These are phyloP conservation scores for Sycophaga agraensis DNA, from an alignment of 1,140 invertebrate genomes.

Conservation along the genomic window DNA sequence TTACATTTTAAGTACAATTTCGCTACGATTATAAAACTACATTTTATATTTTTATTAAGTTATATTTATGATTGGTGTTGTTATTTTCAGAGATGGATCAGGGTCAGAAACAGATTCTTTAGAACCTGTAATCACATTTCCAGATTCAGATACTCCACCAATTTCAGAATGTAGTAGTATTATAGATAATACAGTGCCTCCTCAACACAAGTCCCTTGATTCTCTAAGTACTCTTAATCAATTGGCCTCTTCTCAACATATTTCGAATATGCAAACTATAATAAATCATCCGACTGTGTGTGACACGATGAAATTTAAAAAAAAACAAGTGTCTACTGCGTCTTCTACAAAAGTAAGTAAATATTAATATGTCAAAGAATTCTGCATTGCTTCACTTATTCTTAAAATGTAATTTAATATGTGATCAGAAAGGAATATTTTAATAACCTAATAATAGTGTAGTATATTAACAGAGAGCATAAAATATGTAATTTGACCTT, in stretches of 20 bases:
- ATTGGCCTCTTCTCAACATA: constrained; percentile 40
- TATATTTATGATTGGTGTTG: background rate
- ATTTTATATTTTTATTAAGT: no score
- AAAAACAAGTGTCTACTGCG: constrained; percentile 75
- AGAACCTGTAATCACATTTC: constrained; percentile 76
- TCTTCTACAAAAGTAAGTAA: constrained; percentile 71
- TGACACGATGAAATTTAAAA: constrained; percentile 76
- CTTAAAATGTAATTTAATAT: background rate
- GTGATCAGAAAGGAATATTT: no score
- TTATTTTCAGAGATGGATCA: constrained; percentile 42
- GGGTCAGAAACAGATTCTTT: constrained; percentile 55
- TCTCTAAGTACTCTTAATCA: constrained; percentile 55
- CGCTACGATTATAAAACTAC: no score
- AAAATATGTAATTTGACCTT: no score
- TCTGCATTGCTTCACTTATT: background rate
- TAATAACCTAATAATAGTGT: no score
- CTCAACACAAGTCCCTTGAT: constrained; percentile 57
- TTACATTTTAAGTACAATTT: no score
- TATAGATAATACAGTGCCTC: constrained; percentile 43
- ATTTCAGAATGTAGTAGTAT: constrained; percentile 43
- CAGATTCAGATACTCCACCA: constrained; percentile 71
- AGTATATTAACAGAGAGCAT: no score
- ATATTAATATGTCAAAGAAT: background rate
- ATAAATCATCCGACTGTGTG: constrained; percentile 50
- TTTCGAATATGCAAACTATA: constrained; percentile 46